Base-by-base conservation (phyloP, 1,140 invertebrate genomes). In the Kradibia gibbosae region DNA sequence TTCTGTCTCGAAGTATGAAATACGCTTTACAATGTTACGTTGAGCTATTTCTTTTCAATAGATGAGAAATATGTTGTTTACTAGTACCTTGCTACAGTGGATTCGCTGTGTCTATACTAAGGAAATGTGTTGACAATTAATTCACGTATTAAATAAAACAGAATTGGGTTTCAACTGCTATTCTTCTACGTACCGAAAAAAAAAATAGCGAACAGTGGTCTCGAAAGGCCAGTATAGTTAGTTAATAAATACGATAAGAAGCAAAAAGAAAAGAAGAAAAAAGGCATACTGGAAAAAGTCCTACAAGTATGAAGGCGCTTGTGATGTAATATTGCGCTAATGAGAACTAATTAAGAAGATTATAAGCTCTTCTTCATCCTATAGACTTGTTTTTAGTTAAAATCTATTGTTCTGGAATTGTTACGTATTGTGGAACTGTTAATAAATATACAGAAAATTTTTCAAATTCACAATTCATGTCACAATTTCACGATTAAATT, bases 291-390 rank as follows among this genome's bases (percentile, higher is more conserved):
- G 5, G 45, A 20, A 57, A 80, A 80, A 57, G 25, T 73, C 70
- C 55, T 42, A 80, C 78, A 53, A 73, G 55, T 15, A 36, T 10
- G n/a, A 13, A 25, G 48, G 28, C 5, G 0, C 48, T 70, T 10
- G n/a, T 78, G 67, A n/a, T 11, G n/a, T 28, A 28, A 17, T 78
- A 25, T 70, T 34, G 25, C 8, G 48, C 55, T 39, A 72, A 72
- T 72, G 62, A 34, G 10, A 74, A 48, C 57, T 81, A 81, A 81
- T 81, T 81, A 81, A 73, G 48, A 48, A 20, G n/a, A 75, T 75
- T 48, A 34, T 31, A 0, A 74, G 55, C n/a, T n/a, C n/a, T n/a
- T n/a, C n/a, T n/a, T n/a, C n/a, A n/a, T n/a, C n/a, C n/a, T n/a
- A n/a, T n/a, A n/a, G n/a, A n/a, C n/a, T n/a, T n/a, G n/a, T n/a